These are phyloP conservation scores for Antheraea assamensis DNA, from an alignment of 2,888 invertebrate species.

Conservation along the genomic window DNA sequence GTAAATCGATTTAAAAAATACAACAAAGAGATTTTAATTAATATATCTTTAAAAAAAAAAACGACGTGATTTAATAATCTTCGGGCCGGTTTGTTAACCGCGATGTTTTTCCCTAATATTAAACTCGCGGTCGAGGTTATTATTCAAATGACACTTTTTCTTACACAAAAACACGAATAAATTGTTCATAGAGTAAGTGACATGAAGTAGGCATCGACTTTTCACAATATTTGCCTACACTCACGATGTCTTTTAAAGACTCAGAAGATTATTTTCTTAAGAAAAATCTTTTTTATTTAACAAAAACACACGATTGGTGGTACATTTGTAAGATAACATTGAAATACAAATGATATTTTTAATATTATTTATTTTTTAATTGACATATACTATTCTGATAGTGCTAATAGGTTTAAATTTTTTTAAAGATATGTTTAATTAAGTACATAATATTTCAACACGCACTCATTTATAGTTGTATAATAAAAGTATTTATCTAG, in stretches of 20 bases:
- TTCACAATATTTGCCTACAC: conserved; percentile 8
- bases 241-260: neutral
- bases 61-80: conserved; percentile 19
- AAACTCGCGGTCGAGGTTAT: conserved; percentile 28
- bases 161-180: conserved; percentile 25
- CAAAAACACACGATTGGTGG: neutral
- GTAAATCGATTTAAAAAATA: conserved; percentile 19
- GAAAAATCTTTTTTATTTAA: neutral
- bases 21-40: conserved; percentile 23
- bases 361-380: neutral
- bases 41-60: conserved; percentile 19
- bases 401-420: too few species aligned
- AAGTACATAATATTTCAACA: too few species aligned
- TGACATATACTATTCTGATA: too few species aligned
- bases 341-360: neutral
- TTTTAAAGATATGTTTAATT: too few species aligned
- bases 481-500: neutral
- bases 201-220: neutral
- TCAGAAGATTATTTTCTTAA: neutral
- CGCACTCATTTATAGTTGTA: too few species aligned
- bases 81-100: conserved; percentile 14
- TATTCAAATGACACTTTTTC: conserved; percentile 36
- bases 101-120: conserved; percentile 34
- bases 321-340: neutral
- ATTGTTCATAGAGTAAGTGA: conserved; percentile 9